Evolutionary conservation across 2,888 invertebrate genomes (phyloP).

Genomic region (Hipparchia semele): DNA sequence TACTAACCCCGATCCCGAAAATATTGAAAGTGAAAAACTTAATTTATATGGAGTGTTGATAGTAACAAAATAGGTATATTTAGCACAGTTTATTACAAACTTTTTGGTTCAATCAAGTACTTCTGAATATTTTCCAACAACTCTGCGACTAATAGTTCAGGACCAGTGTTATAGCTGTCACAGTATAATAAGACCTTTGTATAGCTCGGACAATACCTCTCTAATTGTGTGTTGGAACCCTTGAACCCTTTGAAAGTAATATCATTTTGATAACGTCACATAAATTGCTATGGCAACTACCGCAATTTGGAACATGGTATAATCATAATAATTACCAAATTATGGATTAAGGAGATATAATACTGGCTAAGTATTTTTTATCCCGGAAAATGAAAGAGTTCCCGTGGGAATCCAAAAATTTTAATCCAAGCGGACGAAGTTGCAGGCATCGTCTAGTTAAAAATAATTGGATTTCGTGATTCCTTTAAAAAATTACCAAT

Average conservation of each 20-base stretch:
- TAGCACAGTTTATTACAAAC: not conserved
- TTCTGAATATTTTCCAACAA: not conserved
- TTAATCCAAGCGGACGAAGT: too few species aligned
- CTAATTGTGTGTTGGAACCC: not conserved
- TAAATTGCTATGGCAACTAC: constrained; percentile 1
- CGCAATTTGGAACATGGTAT: not conserved
- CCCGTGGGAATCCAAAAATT: too few species aligned
- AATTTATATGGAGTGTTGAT: too few species aligned
- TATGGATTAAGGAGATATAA: not conserved
- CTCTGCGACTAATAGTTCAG: not conserved
- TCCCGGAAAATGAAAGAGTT: too few species aligned
- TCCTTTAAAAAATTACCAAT: too few species aligned
- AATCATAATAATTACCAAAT: not conserved
- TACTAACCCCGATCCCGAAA: too few species aligned
- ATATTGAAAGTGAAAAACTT: too few species aligned
- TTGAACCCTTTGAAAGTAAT: constrained; percentile 4
- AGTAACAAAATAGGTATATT: too few species aligned
- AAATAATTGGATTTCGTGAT: too few species aligned
- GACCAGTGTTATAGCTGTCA: not conserved
- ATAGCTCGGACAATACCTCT: not conserved
- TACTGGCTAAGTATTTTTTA: too few species aligned
- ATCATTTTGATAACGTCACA: constrained; percentile 3
- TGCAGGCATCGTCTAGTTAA: too few species aligned
- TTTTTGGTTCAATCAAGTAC: not conserved
- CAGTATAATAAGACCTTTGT: constrained; percentile 6